phyloP scores from a whole-genome alignment of 1,140 invertebrate genomes.

The Nasonia vitripennis region DNA sequence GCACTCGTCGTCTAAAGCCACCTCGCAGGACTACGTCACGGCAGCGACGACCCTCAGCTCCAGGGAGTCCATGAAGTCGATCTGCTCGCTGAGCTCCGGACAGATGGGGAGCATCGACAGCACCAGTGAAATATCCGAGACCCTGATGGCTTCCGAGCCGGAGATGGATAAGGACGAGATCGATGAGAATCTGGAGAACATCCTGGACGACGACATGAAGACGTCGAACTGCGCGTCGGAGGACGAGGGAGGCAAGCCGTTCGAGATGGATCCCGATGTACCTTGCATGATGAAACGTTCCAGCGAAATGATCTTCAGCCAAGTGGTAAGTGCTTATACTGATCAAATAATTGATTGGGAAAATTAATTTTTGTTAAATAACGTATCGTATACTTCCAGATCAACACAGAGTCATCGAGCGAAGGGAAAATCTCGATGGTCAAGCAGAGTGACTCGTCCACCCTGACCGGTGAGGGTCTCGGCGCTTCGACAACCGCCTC shows the following conservation, averaged over 20 bases:
- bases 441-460: neutral
- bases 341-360: too few species aligned
- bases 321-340: conserved; percentile 65
- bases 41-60: conserved; percentile 89
- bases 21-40: conserved; percentile 90
- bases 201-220: conserved; percentile 60
- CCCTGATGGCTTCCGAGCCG: conserved; percentile 87
- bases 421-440: neutral
- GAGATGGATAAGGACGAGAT: conserved; percentile 76
- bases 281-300: conserved; percentile 88
- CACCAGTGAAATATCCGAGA: conserved; percentile 92
- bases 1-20: conserved; percentile 81
- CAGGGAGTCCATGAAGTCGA: conserved; percentile 90
- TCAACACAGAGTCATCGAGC: conserved; percentile 33
- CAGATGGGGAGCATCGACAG: conserved; percentile 90
- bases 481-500: neutral
- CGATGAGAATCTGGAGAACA: conserved; percentile 67
- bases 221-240: neutral
- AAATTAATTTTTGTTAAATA: neutral
- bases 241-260: neutral
- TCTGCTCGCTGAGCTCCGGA: conserved; percentile 91
- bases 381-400: conserved; percentile 12
- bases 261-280: conserved; percentile 59
- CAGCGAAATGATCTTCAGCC: conserved; percentile 92
- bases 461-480: neutral